Conservation (phyloP, 2,113 vertebrate species). For the Gasterosteus nipponicus region DNA sequence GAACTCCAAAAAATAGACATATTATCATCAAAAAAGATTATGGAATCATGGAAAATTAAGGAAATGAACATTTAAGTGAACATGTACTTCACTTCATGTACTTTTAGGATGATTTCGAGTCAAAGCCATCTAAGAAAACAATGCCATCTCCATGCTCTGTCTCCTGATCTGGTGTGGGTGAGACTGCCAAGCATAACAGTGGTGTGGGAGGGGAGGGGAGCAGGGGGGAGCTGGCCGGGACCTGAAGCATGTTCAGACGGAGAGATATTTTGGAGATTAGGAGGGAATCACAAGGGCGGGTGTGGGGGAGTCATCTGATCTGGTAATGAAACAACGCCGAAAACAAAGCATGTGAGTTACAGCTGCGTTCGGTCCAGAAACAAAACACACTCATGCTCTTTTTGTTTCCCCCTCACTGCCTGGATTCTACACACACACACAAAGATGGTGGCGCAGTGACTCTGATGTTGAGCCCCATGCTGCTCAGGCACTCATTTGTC, state of each 20-base stretch:
- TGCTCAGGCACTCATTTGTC: background rate
- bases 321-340: constrained; percentile 39
- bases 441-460: background rate
- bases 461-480: constrained; percentile 9
- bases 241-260: constrained; percentile 73
- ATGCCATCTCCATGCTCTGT: constrained; percentile 54
- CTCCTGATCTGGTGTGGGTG: constrained; percentile 62
- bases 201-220: constrained; percentile 28
- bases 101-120: constrained; percentile 11
- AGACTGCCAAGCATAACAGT: constrained; percentile 73
- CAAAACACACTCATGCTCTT: background rate
- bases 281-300: constrained; percentile 47
- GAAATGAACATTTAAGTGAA: background rate
- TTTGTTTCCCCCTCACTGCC: background rate
- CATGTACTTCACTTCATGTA: background rate
- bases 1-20: background rate
- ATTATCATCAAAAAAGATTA: background rate
- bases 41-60: background rate
- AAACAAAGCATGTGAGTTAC: constrained; percentile 45
- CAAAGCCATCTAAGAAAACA: constrained; percentile 32
- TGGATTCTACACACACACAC: background rate
- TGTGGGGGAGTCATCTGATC: constrained; percentile 60
- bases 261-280: constrained; percentile 74
- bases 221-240: constrained; percentile 47
- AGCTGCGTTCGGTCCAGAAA: constrained; percentile 16